Evolutionary conservation across 2,888 invertebrate species (phyloP), one percentile per base, ranked within the genome.

Genomic region (Onthophagus sagittarius): DNA sequence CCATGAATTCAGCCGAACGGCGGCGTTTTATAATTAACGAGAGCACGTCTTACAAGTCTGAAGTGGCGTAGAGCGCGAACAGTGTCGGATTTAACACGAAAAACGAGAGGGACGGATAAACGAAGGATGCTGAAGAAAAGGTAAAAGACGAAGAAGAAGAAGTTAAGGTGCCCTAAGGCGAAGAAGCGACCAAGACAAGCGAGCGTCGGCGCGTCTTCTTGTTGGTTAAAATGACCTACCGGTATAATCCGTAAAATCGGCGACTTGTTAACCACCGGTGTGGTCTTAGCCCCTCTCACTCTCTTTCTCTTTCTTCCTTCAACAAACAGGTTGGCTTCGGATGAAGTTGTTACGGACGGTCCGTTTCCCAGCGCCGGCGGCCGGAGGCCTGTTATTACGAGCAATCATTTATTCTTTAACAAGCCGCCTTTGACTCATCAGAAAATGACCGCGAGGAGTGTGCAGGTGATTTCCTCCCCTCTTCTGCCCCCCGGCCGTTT

Each of bases 341-440:
- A 78, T 78, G 78, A 78, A 78, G 78, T 77, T 76, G 78, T 77
- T 73, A 77, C 77, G 77, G 76, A 75, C 77, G 76, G 76, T 77
- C 77, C 77, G 77, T 77, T 78, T 78, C 76, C 74, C 76, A 75
- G 72, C 74, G 39, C 39, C 39, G 39, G 67, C 31, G 32, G 67
- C 76, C 74, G 74, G 73, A 78, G 77, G 74, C 75, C 76, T 77
- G 76, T 78, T 76, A 77, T 78, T 78, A 78, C 77, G 74, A 75
- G 75, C 78, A 76, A 78, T 78, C 78, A 77, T 78, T 78, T 78
- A 78, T 77, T 76, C 78, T 77, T 76, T 78, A 78, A 78, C 78
- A 77, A 78, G 78, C 78, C 78, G 78, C 76, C 75, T 77, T 77
- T 78, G 76, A 76, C 74, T 74, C 76, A 73, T 75, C 74, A 75